Percentiles rank a stretch among this genome's conserved stretches.
These are phyloP conservation scores for Eremophila alpestris DNA, from an alignment of 2,797 vertebrate species.

Conservation along the genomic window DNA sequence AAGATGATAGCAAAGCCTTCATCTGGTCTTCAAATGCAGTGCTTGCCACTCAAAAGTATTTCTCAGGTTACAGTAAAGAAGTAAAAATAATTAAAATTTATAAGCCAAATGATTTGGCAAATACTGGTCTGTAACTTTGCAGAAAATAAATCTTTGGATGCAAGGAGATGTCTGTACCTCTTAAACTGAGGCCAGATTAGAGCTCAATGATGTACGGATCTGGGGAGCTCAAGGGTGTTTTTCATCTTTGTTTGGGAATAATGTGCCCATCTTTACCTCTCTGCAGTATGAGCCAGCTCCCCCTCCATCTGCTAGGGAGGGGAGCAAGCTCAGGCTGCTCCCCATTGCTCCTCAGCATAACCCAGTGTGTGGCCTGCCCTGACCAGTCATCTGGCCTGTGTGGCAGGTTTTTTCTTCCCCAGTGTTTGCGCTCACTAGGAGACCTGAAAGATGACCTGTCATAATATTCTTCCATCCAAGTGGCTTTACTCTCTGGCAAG, in stretches of 20 bases:
- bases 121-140: background rate
- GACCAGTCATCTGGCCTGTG: background rate
- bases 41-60: background rate
- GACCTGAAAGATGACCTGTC: background rate
- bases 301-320: background rate
- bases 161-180: background rate
- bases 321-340: background rate
- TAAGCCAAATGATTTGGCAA: background rate
- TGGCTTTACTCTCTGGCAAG: background rate
- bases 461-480: background rate
- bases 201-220: fast-evolving
- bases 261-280: background rate
- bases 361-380: background rate
- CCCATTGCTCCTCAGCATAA: background rate
- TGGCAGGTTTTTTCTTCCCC: background rate
- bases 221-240: background rate
- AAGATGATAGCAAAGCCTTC: background rate
- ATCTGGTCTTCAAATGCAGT: background rate
- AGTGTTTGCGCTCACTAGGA: background rate
- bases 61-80: background rate
- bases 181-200: background rate
- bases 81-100: background rate
- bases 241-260: background rate
- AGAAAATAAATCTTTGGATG: background rate
- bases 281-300: background rate